Conservation (phyloP, 2,888 invertebrate species). For the Gymnoscelis rufifasciata region DNA sequence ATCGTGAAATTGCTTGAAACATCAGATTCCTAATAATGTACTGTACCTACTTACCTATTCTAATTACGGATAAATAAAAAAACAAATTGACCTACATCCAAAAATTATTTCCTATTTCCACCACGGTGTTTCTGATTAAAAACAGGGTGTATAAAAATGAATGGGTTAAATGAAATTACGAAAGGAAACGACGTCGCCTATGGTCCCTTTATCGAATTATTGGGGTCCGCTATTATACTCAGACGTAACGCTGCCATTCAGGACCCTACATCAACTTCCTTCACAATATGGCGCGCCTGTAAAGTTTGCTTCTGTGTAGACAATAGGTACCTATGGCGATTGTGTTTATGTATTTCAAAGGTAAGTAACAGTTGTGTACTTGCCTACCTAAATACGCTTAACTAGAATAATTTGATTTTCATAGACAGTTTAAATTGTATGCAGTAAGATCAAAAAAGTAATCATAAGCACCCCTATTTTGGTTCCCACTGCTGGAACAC, state of each 20-base stretch:
- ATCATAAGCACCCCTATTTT: no score
- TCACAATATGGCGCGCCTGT: slow-evolving; percentile 8
- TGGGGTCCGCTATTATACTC: slow-evolving; percentile 11
- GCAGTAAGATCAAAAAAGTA: no score
- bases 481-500: no score
- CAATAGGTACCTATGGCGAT: background rate
- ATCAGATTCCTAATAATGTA: no score
- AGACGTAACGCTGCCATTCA: slow-evolving; percentile 1
- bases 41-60: no score
- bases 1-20: no score
- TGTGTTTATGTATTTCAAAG: background rate
- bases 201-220: slow-evolving; percentile 13
- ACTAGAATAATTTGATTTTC: no score
- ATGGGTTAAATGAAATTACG: slow-evolving; percentile 5
- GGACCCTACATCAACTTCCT: slow-evolving; percentile 3
- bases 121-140: background rate
- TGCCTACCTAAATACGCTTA: background rate
- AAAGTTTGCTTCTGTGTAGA: background rate
- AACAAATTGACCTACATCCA: background rate
- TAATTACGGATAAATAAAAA: no score
- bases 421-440: no score
- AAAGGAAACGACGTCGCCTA: slow-evolving; percentile 8
- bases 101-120: background rate
- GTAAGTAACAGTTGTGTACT: background rate
- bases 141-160: background rate